Base-by-base conservation (phyloP, 1,140 invertebrate species). In the Hylaeus volcanicus region DNA sequence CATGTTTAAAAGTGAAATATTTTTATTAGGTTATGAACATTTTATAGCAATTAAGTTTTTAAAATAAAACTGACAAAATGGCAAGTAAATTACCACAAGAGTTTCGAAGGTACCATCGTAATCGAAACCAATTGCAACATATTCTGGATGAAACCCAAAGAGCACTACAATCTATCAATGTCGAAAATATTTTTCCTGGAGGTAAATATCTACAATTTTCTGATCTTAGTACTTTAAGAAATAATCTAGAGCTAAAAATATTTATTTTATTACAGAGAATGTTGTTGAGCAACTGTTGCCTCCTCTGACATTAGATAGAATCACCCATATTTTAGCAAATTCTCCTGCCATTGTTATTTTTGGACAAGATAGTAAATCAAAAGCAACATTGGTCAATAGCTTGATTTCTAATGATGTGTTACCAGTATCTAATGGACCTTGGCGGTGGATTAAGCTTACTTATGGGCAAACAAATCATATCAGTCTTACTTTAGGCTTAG, bases 391-490 rank as follows among this genome's bases (percentile, higher is more conserved):
- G 58, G 94, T 97, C 3, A 97, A 98, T 91, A 95, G 95, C 85
- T 92, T 98, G 45, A 94, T 98, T 65, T 95, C 95, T 1, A 91
- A 94, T 79, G 91, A 94, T 56, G 92, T 97, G 69, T 90, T 98
- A 37, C 96, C 97, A 1, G 74, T 94, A 11, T 86, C 90, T 58
- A 94, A 94, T 56, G 92, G 90, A 14, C 88, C 90, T 63, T 96
- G 96, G 94, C 92, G 96, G 91, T 96, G 96, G 95, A 95, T 97
- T 83, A 94, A 95, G 83, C 95, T 97, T 81, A 94, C 94, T 82
- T 96, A 96, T 88, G 96, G 96, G n/a, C 90, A 93, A 2, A 94
- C 93, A 26, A 96, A 95, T 61, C 94, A 95, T 83, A 94, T 96
- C 4, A 96, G 95, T 86, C 91, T 97, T 37, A 95, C 96, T 0